Conservation (phyloP, 2,888 invertebrate genomes). For the Sesamia inferens region DNA sequence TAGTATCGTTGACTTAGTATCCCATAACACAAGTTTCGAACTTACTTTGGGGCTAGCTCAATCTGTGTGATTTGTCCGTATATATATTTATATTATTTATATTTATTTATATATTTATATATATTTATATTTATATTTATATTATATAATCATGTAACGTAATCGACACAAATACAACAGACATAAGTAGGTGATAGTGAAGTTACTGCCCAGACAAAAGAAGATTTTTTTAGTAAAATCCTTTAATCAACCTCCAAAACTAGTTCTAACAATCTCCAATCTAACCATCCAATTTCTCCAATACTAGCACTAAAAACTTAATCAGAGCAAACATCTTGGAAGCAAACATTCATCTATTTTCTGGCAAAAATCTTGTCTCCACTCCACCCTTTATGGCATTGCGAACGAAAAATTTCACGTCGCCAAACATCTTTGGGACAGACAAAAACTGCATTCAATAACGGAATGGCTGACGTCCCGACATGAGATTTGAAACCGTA, state of each 20-base stretch:
- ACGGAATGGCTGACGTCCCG: constrained; percentile 64
- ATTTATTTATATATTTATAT: too few relatives aligned
- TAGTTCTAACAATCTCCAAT: constrained; percentile 41
- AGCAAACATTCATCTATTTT: constrained; percentile 57
- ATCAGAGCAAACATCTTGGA: constrained; percentile 54
- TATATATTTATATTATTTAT: too few relatives aligned
- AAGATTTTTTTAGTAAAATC: constrained; percentile 37
- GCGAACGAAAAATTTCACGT: constrained; percentile 59
- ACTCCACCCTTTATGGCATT: constrained; percentile 43
- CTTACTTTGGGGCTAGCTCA: too few relatives aligned
- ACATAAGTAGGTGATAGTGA: neutral
- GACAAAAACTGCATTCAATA: constrained; percentile 72
- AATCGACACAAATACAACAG: neutral
- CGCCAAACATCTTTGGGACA: constrained; percentile 54
- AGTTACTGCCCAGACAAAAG: neutral
- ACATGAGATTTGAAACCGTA: constrained; percentile 79
- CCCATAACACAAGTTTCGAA: too few relatives aligned
- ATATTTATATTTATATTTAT: too few relatives aligned
- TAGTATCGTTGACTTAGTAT: too few relatives aligned
- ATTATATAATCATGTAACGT: too few relatives aligned
- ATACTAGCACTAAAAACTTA: constrained; percentile 58
- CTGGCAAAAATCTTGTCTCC: constrained; percentile 50
- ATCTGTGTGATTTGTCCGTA: too few relatives aligned
- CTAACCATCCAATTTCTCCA: constrained; percentile 45
- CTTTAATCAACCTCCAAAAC: constrained; percentile 26